Base-by-base conservation (phyloP, 2,888 invertebrate species). In the Aphodius sticticus region DNA sequence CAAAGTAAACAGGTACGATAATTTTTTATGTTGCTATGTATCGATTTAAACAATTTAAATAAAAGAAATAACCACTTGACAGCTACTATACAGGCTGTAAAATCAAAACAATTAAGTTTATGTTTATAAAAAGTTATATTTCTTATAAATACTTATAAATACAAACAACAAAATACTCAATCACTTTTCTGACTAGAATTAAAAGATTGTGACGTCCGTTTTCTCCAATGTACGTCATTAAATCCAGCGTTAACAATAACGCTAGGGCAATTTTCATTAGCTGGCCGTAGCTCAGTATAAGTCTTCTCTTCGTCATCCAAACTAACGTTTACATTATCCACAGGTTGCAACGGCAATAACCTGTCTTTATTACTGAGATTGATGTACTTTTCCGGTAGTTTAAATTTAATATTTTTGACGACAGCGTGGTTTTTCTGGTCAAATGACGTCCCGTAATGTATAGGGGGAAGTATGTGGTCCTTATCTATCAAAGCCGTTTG, bases 151-250 rank as follows among this genome's bases (percentile, higher is more conserved):
- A 70, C 75, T 78, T 78, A 78, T 16, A 76, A 76, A 53, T 69
- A 26, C 38, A 74, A 69, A 69, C 36, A 76, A 75, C n/a, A 70
- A 53, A 53, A 53, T 12, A 53, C 7, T 53, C 53, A 53, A 53
- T 53, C 53, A 53, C 53, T 53, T 12, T 53, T 53, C 53, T 78
- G 78, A 78, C 78, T 76, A 78, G 78, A 26, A 16, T 75, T 78
- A 77, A 88, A 86, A 85, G 86, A 87, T 83, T 88, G 88, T 15
- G 88, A 87, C 26, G 89, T 89, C 79, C 89, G 88, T 82, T 91
- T 89, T 70, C 91, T 88, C 91, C 91, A 91, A 83, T 91, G 91
- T 81, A 90, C 86, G 82, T 89, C 90, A 79, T 81, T 84, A n/a
- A 69, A 53, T 9, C 53, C 53, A 69, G 78, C 75, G 81, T 86